phyloP scores from a whole-genome alignment of 1,140 invertebrate genomes.

The Atta texana region DNA sequence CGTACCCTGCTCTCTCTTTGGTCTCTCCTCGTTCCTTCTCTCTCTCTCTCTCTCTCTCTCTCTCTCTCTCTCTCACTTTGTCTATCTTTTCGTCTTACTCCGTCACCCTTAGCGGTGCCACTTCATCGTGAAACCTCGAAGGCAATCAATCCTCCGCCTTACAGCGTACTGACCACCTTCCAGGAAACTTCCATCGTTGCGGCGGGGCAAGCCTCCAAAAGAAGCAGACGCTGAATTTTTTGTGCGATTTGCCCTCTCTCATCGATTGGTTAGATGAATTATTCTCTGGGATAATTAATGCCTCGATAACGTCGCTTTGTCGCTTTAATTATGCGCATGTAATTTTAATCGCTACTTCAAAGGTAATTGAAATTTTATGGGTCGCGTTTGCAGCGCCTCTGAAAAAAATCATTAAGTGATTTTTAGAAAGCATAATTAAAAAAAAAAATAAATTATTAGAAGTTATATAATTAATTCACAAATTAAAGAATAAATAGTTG shows the following conservation, averaged over 20 bases:
- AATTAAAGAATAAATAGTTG: background rate
- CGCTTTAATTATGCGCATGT: constrained; percentile 59
- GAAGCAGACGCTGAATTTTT: constrained; percentile 63
- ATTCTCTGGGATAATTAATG: constrained; percentile 55
- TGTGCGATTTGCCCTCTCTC: constrained; percentile 60
- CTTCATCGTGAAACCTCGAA: constrained; percentile 80
- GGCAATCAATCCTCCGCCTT: constrained; percentile 86
- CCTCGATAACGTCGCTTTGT: constrained; percentile 50
- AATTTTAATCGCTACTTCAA: constrained; percentile 54
- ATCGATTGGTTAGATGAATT: constrained; percentile 60
- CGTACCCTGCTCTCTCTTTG: constrained; percentile 74
- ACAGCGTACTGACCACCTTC: constrained; percentile 85
- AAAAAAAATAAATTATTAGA: background rate
- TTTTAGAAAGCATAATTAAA: background rate
- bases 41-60: background rate
- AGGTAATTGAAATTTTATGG: constrained; percentile 43
- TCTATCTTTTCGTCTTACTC: constrained; percentile 65
- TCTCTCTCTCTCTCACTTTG: constrained; percentile 32
- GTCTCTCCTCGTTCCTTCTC: constrained; percentile 37
- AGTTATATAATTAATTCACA: constrained; percentile 15
- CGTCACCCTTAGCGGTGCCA: constrained; percentile 60
- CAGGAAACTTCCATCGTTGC: constrained; percentile 72
- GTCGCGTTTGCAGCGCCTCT: background rate
- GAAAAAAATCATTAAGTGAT: background rate
- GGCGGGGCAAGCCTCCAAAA: constrained; percentile 53